Evolutionary conservation across 1,140 invertebrate species (phyloP), one percentile per base, ranked within the genome.

Genomic region (Marisa cornuarietis): DNA sequence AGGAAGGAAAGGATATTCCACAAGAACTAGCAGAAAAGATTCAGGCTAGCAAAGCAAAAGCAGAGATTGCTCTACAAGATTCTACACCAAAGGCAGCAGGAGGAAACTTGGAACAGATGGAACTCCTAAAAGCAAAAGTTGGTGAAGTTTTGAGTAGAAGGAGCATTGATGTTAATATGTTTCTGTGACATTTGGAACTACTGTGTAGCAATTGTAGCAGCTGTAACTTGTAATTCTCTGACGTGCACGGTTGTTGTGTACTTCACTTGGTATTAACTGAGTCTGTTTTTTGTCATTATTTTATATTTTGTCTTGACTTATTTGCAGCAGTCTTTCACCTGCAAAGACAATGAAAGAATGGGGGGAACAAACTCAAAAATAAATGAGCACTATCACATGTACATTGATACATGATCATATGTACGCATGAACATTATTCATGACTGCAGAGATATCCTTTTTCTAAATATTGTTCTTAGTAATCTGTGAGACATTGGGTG

Each of bases 1-100:
- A 89, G 83, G 88, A 91, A 81, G 90, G 89, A 1, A 88, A 89
- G 77, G 88, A 91, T 24, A 84, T 88, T 72, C 84, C 87, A 52
- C 80, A 82, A 76, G 87, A 89, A 78, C 79, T 89, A 11, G 80
- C 86, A 62, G 82, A 83, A 24, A 85, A 86, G 54, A 76, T 87
- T 16, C 52, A 79, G 66, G 68, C 75, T 49, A 83, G 77, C 68
- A 85, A 87, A 76, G 79, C 80, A 13, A 83, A 79, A 26, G 79
- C 83, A 54, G 81, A 80, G 61, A 74, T 68, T 18, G 71, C 78
- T 42, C 79, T 79, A 13, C 79, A 77, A 1, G 22, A 71, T 16
- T 52, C 78, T 22, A 42, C 62, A 54, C 26, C 52, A 11, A 65
- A 80, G 58, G 61, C 80, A 31, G 26, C 52, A 10, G 54, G 81